A percentile compares a stretch with the other conserved stretches of the same genome.
Conservation (phyloP, 1,140 invertebrate genomes). For the Drosophila parvula region DNA sequence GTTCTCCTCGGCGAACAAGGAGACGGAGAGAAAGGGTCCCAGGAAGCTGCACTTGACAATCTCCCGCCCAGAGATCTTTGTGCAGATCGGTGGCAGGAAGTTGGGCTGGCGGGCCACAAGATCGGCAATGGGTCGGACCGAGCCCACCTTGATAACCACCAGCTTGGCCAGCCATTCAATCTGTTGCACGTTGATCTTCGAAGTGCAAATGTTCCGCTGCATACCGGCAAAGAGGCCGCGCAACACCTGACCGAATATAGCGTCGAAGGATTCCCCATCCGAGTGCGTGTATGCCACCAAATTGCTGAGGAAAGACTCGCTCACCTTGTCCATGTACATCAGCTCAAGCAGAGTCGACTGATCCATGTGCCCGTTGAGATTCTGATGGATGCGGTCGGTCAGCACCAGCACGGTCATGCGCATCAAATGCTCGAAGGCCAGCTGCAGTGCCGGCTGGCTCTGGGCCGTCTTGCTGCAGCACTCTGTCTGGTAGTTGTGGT, state of each 20-base stretch:
- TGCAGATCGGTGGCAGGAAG: slow-evolving; percentile 90
- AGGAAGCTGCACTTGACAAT: slow-evolving; percentile 92
- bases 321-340: slow-evolving; percentile 84
- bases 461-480: slow-evolving; percentile 5
- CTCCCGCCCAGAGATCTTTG: slow-evolving; percentile 91
- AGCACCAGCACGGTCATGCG: slow-evolving; percentile 67
- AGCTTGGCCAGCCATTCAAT: slow-evolving; percentile 88
- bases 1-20: slow-evolving; percentile 97
- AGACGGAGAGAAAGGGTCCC: slow-evolving; percentile 95
- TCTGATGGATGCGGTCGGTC: slow-evolving; percentile 69
- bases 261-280: slow-evolving; percentile 87
- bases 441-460: slow-evolving; percentile 21
- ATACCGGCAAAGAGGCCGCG: slow-evolving; percentile 89
- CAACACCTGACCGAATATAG: slow-evolving; percentile 90
- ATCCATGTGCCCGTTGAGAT: slow-evolving; percentile 59
- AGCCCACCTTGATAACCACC: slow-evolving; percentile 87
- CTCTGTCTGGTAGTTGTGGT: slow-evolving; percentile 76
- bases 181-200: slow-evolving; percentile 89
- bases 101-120: slow-evolving; percentile 90
- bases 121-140: slow-evolving; percentile 90
- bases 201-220: slow-evolving; percentile 89
- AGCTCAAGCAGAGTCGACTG: slow-evolving; percentile 79
- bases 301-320: slow-evolving; percentile 86
- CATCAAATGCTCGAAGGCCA: slow-evolving; percentile 60
- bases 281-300: slow-evolving; percentile 87